phyloP scores from a whole-genome alignment of 2,888 invertebrate species.

The Sarcophaga variegata region DNA sequence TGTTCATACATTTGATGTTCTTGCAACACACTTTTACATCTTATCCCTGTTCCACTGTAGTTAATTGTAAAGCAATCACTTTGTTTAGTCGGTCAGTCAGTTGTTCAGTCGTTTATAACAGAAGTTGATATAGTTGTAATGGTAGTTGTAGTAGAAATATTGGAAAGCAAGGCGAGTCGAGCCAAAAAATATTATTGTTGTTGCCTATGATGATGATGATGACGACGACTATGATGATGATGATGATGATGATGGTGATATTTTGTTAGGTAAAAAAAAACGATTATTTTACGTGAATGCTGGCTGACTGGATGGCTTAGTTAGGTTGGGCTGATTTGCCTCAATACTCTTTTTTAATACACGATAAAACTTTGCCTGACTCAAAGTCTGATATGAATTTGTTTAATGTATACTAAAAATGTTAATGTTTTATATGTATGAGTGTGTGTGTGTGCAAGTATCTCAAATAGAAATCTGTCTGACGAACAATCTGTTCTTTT shows the following conservation, averaged over 20 bases:
- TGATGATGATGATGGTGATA: constrained; percentile 63
- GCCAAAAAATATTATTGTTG: background rate
- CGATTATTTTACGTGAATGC: constrained; percentile 51
- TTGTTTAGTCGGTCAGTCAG: background rate
- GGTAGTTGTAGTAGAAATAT: constrained; percentile 45
- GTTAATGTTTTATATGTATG: constrained; percentile 10
- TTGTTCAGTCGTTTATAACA: background rate
- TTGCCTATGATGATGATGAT: constrained; percentile 31
- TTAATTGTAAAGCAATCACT: constrained; percentile 27
- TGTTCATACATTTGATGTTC: too few species aligned
- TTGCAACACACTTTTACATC: too few species aligned
- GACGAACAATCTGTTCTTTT: constrained; percentile 9
- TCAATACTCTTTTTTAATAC: constrained; percentile 26
- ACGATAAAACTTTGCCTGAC: constrained; percentile 37
- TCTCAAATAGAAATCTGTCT: constrained; percentile 9
- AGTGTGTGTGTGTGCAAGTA: constrained; percentile 12
- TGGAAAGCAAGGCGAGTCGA: constrained; percentile 29
- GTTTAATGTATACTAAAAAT: too few species aligned
- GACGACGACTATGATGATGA: constrained; percentile 12
- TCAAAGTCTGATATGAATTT: constrained; percentile 36
- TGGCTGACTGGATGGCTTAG: constrained; percentile 47
- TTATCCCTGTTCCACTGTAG: constrained; percentile 39
- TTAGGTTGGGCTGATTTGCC: constrained; percentile 54
- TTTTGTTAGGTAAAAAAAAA: constrained; percentile 56
- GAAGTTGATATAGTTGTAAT: background rate